Percentiles rank a stretch among this genome's conserved stretches.
Conservation (phyloP, 2,113 vertebrate species). For the Lutjanus erythropterus region DNA sequence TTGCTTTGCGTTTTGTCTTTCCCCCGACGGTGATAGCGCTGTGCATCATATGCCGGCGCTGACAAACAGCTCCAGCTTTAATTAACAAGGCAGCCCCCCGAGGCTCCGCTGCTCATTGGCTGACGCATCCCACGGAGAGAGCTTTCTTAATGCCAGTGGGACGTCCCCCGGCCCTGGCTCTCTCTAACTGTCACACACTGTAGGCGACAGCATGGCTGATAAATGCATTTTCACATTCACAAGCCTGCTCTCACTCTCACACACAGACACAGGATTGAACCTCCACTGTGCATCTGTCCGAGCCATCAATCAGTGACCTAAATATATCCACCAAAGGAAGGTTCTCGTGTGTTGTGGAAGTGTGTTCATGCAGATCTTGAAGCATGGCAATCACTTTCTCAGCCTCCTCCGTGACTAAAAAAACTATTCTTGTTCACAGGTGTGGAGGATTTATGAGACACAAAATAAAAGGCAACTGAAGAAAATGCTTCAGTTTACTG, state of each 20-base stretch:
- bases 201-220: slow-evolving; percentile 59
- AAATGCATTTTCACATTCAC: slow-evolving; percentile 63
- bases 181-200: slow-evolving; percentile 69
- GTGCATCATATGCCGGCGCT: slow-evolving; percentile 70
- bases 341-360: slow-evolving; percentile 35
- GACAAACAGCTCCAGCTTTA: slow-evolving; percentile 79
- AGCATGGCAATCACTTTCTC: slow-evolving; percentile 18
- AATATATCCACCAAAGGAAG: slow-evolving; percentile 71
- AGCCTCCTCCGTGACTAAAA: slow-evolving; percentile 2
- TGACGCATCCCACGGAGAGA: slow-evolving; percentile 68
- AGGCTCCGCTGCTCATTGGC: slow-evolving; percentile 66
- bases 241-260: slow-evolving; percentile 15
- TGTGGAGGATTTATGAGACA: background rate
- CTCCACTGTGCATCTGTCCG: slow-evolving; percentile 51
- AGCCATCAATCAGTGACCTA: slow-evolving; percentile 72
- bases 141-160: slow-evolving; percentile 76
- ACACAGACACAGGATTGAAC: slow-evolving; percentile 36
- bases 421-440: background rate
- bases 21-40: slow-evolving; percentile 59
- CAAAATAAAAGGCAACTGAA: background rate
- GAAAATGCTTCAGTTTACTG: background rate
- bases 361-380: slow-evolving; percentile 36
- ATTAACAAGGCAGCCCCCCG: slow-evolving; percentile 75
- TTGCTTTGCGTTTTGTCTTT: slow-evolving; percentile 62
- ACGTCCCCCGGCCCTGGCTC: slow-evolving; percentile 57